A percentile compares a stretch with the other conserved stretches of the same genome.
These are phyloP conservation scores for Enchytraeus crypticus DNA, from an alignment of 2,888 invertebrate species.

Conservation along the genomic window DNA sequence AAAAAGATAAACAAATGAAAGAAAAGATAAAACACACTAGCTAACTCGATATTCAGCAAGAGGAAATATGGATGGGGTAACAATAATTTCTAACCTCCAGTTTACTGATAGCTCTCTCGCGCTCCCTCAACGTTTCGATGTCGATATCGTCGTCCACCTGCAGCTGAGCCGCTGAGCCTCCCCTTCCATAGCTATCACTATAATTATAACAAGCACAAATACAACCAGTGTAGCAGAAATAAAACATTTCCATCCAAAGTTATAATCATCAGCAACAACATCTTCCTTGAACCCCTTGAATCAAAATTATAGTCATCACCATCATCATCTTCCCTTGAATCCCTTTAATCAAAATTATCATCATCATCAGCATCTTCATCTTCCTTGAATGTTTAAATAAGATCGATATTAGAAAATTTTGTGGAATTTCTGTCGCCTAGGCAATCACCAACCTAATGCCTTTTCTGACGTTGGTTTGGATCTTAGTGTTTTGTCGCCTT, in stretches of 20 bases:
- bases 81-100: constrained; percentile 61
- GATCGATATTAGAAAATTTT: no score
- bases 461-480: no score
- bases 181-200: no score
- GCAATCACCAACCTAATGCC: no score
- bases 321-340: not conserved
- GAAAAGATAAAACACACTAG: no score
- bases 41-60: not conserved
- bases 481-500: no score
- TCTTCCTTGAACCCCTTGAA: no score
- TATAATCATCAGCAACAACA: not conserved
- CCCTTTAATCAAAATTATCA: no score
- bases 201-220: constrained; percentile 2
- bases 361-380: not conserved
- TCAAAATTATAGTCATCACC: constrained; percentile 1
- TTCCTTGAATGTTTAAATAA: not conserved
- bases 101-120: constrained; percentile 79
- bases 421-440: no score
- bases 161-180: constrained; percentile 30
- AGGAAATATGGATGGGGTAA: not conserved
- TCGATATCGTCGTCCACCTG: constrained; percentile 73
- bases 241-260: no score
- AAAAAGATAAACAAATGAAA: no score
- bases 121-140: constrained; percentile 71
- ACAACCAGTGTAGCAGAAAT: not conserved